These are phyloP conservation scores for Trachops cirrhosus DNA, from an alignment of 2,797 vertebrate genomes.

Conservation along the genomic window DNA sequence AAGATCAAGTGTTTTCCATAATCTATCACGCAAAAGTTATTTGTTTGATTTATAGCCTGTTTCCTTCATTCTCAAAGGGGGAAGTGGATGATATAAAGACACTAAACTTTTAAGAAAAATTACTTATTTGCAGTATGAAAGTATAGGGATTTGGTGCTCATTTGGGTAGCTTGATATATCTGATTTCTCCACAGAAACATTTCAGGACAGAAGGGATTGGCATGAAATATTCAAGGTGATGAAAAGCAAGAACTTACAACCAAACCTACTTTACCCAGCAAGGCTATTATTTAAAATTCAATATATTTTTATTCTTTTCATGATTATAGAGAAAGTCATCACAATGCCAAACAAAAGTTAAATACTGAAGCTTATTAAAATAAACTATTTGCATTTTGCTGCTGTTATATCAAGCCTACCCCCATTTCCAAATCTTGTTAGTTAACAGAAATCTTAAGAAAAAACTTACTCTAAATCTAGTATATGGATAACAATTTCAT, in stretches of 20 bases:
- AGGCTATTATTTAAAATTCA: neutral
- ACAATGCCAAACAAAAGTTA: neutral
- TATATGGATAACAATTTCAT: neutral
- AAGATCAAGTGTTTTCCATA: conserved; percentile 76
- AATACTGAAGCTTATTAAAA: neutral
- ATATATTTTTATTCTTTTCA: neutral
- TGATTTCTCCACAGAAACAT: neutral
- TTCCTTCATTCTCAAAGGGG: conserved; percentile 59
- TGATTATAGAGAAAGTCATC: neutral
- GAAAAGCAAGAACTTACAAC: no score
- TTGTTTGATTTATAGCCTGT: conserved; percentile 70
- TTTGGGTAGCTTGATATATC: neutral
- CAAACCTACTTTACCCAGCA: no score
- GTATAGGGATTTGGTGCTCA: neutral
- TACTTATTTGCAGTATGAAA: neutral
- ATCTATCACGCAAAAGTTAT: conserved; percentile 74
- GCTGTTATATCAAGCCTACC: neutral
- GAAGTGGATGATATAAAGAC: conserved; percentile 37
- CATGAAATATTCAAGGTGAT: no score
- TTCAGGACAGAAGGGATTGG: no score
- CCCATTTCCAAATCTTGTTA: neutral
- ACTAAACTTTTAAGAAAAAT: conserved; percentile 1
- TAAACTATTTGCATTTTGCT: neutral
- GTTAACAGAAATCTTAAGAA: neutral
- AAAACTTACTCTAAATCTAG: neutral